phyloP scores from a whole-genome alignment of 2,888 invertebrate genomes.

The Heliconius ethilla region DNA sequence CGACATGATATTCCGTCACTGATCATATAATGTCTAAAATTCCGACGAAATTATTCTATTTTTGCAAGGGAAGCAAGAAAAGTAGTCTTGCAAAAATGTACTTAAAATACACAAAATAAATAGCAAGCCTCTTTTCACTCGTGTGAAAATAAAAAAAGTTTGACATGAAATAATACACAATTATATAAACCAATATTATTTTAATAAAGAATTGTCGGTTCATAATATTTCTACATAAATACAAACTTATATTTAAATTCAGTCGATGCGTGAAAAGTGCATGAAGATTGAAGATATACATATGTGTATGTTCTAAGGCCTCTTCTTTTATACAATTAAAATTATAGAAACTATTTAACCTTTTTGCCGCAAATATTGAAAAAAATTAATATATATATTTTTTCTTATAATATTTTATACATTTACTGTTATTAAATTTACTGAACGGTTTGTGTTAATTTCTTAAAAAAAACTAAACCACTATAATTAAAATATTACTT shows the following conservation, averaged over 20 bases:
- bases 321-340: background rate
- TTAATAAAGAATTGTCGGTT: constrained; percentile 15
- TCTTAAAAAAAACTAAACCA: no score
- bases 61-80: no score
- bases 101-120: no score
- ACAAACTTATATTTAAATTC: constrained; percentile 31
- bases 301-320: background rate
- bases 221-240: constrained; percentile 53
- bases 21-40: no score
- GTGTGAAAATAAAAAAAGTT: background rate
- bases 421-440: background rate
- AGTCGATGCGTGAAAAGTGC: constrained; percentile 33
- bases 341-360: background rate
- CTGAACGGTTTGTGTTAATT: no score
- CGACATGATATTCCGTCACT: no score
- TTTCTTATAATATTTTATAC: background rate
- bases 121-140: no score
- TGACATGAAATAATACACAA: constrained; percentile 1
- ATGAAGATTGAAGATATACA: constrained; percentile 6
- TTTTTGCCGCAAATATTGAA: background rate
- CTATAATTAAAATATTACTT: no score
- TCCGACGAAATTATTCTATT: no score
- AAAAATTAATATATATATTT: background rate
- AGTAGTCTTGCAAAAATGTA: no score
- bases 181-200: constrained; percentile 8